Evolutionary conservation across 2,888 invertebrate genomes (phyloP), one percentile per base, ranked within the genome.

Genomic region (Temnothorax unifasciatus): DNA sequence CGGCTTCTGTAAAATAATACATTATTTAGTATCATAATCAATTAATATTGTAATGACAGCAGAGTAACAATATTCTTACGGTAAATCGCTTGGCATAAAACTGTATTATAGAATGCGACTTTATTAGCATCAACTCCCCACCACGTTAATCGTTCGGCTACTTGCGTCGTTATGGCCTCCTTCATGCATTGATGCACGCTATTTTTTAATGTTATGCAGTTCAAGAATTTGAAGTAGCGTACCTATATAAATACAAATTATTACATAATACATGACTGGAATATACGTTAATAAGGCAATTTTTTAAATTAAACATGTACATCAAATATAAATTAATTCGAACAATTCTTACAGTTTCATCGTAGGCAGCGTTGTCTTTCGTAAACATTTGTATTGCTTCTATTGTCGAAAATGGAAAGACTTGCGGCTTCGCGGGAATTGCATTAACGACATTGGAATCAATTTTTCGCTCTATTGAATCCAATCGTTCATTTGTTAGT

Each of bases 1-100:
- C 29, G 61, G 61, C 18, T 61, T 61, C 61, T 61, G 18, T 1
- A 61, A 61, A 61, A 61, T 61, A 61, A 61, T 61, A 61, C 3
- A 61, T 34, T 2, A 18, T 61, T 61, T 61, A 29, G 1, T 61
- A 29, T 61, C 18, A 61, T 8, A 61, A 61, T 29, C 18, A 61
- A 61, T 61, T 34, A 34, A 15, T 59, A 61, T 18, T 34, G 4
- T 21, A 3, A 61, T 54, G 29, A 34, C 18, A 61, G 29, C 18
- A 8, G 29, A 25, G 3, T 61, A 61, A 61, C 8, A 29, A 61
- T 61, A 61, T 34, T 18, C 61, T 0, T 61, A 61, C 61, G 2
- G 61, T 61, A 61, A 61, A 61, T 29, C 11, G 61, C 34, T 59
- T 59, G 29, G 4, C 61, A 61, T 61, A 54, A 18, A 34, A 34